Percentiles rank a stretch among this genome's conserved stretches.
These are phyloP conservation scores for Bombus soroeensis DNA, from an alignment of 1,140 invertebrate species.

Conservation along the genomic window DNA sequence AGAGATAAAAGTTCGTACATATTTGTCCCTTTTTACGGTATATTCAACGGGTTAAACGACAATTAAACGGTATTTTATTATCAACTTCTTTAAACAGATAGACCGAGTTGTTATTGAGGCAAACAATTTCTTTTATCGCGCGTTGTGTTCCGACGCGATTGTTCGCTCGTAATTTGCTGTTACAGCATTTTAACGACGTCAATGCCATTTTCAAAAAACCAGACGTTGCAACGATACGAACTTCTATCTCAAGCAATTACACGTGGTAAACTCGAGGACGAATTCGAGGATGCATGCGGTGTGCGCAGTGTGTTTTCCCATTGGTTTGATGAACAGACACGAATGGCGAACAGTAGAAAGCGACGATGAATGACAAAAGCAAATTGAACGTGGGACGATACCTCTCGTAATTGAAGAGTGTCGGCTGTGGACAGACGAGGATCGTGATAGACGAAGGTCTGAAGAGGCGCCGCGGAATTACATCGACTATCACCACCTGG, in stretches of 20 bases:
- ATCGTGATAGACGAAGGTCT: conserved; percentile 95
- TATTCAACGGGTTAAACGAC: background rate
- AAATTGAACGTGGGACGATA: conserved; percentile 68
- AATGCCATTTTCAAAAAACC: background rate
- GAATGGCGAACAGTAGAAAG: conserved; percentile 42
- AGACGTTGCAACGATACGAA: background rate
- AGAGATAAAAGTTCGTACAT: conserved; percentile 31
- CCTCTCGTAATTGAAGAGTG: conserved; percentile 84
- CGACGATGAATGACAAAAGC: conserved; percentile 61
- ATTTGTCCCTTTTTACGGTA: background rate
- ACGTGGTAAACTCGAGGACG: background rate
- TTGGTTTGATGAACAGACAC: conserved; percentile 44
- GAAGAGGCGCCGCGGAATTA: conserved; percentile 93
- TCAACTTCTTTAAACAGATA: background rate
- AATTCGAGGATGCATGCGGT: conserved; percentile 24
- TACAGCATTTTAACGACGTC: background rate
- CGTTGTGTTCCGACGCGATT: background rate
- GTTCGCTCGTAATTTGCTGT: background rate
- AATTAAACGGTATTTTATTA: too few relatives aligned
- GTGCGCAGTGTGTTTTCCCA: conserved; percentile 46
- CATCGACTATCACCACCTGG: conserved; percentile 94
- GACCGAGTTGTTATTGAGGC: background rate
- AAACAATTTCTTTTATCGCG: background rate
- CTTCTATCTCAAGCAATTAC: conserved; percentile 12
- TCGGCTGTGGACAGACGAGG: conserved; percentile 83